Base-by-base conservation (phyloP, 2,113 vertebrate genomes). In the Todiramphus chloris region DNA sequence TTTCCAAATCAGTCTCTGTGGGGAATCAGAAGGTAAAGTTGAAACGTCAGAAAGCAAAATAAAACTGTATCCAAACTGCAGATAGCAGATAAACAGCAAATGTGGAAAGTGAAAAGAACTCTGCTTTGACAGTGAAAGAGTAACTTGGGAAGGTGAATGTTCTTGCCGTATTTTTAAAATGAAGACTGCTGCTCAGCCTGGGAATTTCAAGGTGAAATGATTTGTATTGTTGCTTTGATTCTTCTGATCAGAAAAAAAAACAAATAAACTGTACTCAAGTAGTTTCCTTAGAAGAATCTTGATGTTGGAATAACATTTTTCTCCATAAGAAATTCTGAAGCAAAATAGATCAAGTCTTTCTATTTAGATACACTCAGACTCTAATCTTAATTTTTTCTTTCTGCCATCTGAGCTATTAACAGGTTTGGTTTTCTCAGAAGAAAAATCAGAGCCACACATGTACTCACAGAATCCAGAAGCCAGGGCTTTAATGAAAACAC, bases 91-190 rank as follows among this genome's bases (percentile, higher is more conserved):
- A 85, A 79, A 64, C 20, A n/a, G 41, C 5, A 3, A 79, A 79
- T 41, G 12, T 25, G 55, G 79, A 69, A 75, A 79, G 16, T 68
- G 20, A 85, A 82, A 93, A 51, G 90, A 89, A 84, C 33, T 77
- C n/a, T 74, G 1, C 20, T 86, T 83, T 67, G 62, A 46, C 51
- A 77, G 3, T 59, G 44, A 66, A 84, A 83, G 63, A 4, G 30
- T 75, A 68, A 79, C 73, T 88, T 63, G 66, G 64, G 35, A 84
- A 88, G 27, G 41, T 14, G 33, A 73, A 60, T 24, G 17, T 74
- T 95, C 64, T 79, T 78, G 60, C 21, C 37, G n/a, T 75, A 31
- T 25, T 94, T 95, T 94, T 86, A 59, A 84, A 91, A 91, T 44
- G 13, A 89, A 91, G 18, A 33, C 41, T 69, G 33, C 12, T n/a